Evolutionary conservation across 1,140 invertebrate species (phyloP), one percentile per base, ranked within the genome.

Genomic region (Belonocnema kinseyi): DNA sequence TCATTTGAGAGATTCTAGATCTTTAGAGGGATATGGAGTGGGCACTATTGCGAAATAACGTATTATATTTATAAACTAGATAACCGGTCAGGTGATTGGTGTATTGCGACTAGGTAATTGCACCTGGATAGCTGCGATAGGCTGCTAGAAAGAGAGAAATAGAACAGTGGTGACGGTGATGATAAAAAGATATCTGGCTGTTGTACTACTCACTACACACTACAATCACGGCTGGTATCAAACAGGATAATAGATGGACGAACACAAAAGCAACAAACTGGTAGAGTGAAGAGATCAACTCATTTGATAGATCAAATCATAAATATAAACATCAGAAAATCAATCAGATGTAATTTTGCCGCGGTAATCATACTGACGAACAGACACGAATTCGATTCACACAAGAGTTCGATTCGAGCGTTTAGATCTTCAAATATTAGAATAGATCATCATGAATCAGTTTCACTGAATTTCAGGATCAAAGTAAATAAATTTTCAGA

Each of bases 131-230:
- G 89, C 90, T 91, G 90, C 90, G 90, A 91, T 91, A 91, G 90
- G 90, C 90, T 91, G 90, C 90, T 91, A 91, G 89, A 91, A 91
- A 91, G 89, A 91, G 86, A 91, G 88, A 91, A 91, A 91, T 89
- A 91, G 89, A 91, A 91, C 87, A 91, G 90, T 91, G 88, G 90
- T 91, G 89, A 90, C 85, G 87, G 90, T 91, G 89, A 90, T 88
- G 85, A 90, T 88, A 89, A 90, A 89, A 88, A 89, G 87, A 91
- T 88, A 85, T 90, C 77, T 89, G 88, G 88, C 88, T 88, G 83
- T 87, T 89, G 85, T 87, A 87, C 90, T 91, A 91, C 89, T 88
- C 83, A 86, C 89, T 91, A 91, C 87, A 88, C 86, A 88, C 88
- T 91, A 91, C 90, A 82, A 83, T 87, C 84, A 90, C 86, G 87